Percentiles rank a stretch among this genome's conserved stretches.
These are phyloP conservation scores for Chorisops tibialis DNA, from an alignment of 2,888 invertebrate genomes.

Conservation along the genomic window DNA sequence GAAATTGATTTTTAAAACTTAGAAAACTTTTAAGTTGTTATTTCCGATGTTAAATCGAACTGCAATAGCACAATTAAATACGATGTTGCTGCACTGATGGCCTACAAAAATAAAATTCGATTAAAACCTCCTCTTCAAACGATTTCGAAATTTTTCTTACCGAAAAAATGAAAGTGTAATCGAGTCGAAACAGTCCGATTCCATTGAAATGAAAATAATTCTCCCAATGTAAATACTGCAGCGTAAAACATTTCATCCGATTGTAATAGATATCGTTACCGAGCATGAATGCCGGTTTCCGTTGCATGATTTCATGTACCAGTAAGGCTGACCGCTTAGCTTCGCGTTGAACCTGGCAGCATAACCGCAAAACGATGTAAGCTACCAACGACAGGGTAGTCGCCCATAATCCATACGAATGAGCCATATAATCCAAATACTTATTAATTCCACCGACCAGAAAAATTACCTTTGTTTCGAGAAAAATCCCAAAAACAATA, in stretches of 20 bases:
- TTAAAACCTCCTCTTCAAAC: not conserved
- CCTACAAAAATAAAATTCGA: conserved; percentile 37
- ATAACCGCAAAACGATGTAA: conserved; percentile 45
- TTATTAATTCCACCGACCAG: conserved; percentile 43
- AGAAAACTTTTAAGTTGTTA: not conserved
- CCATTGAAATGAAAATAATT: conserved; percentile 51
- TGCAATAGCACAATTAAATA: conserved; percentile 52
- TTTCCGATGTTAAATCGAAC: conserved; percentile 41
- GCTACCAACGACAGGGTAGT: conserved; percentile 41
- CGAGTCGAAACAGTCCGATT: conserved; percentile 48
- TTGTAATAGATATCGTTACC: conserved; percentile 51
- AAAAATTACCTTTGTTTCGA: conserved; percentile 49
- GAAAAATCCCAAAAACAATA: conserved; percentile 48
- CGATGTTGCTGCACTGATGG: conserved; percentile 51
- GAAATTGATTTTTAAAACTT: too few species aligned
- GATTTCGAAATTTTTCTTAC: conserved; percentile 40
- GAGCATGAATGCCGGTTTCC: conserved; percentile 51
- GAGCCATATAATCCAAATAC: conserved; percentile 44
- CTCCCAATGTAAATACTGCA: conserved; percentile 52
- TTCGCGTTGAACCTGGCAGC: conserved; percentile 46
- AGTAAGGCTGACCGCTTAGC: conserved; percentile 50
- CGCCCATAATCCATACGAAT: conserved; percentile 47
- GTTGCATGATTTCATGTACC: conserved; percentile 52
- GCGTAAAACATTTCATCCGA: conserved; percentile 52
- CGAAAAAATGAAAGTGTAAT: conserved; percentile 53